Conservation (phyloP, 92 coral and sea anemone species). For the Bergia puertoricense region DNA sequence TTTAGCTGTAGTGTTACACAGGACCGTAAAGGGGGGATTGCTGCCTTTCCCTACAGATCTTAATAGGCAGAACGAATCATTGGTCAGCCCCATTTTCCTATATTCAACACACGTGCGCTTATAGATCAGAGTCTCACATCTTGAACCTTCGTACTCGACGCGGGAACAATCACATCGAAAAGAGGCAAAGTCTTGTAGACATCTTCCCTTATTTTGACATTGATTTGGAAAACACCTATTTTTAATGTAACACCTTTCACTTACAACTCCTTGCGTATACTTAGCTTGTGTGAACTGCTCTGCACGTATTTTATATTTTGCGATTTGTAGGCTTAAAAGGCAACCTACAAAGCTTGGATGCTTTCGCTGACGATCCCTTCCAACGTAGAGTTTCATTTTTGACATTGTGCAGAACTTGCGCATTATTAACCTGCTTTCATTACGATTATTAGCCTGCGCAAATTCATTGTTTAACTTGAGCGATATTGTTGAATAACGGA, state of each 20-base stretch:
- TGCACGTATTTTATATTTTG: background rate
- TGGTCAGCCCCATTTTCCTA: background rate
- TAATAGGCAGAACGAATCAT: slow-evolving; percentile 24
- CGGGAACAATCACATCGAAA: slow-evolving; percentile 29
- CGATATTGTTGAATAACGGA: background rate
- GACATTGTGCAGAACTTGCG: slow-evolving; percentile 1
- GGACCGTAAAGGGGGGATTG: background rate
- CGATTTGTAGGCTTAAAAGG: slow-evolving; percentile 26
- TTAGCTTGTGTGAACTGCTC: background rate
- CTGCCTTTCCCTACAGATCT: background rate
- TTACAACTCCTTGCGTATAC: slow-evolving; percentile 12
- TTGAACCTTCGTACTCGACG: slow-evolving; percentile 11
- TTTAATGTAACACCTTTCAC: background rate
- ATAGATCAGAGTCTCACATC: slow-evolving; percentile 24
- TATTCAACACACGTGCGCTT: slow-evolving; percentile 26
- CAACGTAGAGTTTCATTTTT: slow-evolving; percentile 23
- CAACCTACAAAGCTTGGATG: slow-evolving; percentile 40
- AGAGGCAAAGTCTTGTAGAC: background rate
- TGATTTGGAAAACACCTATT: slow-evolving; percentile 32
- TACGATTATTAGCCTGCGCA: background rate
- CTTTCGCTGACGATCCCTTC: background rate
- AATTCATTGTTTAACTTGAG: slow-evolving; percentile 22
- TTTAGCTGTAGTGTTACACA: slow-evolving; percentile 11
- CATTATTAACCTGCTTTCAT: background rate
- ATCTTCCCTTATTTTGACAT: slow-evolving; percentile 15